These are phyloP conservation scores for Frankliniella intonsa DNA, from an alignment of 2,888 invertebrate genomes.

Conservation along the genomic window DNA sequence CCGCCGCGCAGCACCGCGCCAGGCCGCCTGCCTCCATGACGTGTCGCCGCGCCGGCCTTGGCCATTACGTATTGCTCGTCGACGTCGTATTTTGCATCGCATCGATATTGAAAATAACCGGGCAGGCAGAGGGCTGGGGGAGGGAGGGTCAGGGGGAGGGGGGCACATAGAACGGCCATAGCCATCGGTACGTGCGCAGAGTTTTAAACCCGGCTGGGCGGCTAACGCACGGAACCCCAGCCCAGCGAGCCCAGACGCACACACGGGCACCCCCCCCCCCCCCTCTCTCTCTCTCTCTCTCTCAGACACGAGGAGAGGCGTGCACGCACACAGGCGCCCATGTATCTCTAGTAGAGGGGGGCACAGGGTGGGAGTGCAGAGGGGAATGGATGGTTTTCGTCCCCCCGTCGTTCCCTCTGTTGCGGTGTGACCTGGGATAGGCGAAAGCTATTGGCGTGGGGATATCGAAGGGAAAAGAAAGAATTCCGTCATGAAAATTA, in stretches of 20 bases:
- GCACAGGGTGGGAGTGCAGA: background rate
- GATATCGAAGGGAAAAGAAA: no score
- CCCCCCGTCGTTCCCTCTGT: no score
- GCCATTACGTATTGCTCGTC: conserved; percentile 3
- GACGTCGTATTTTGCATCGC: background rate
- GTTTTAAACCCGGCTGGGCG: background rate
- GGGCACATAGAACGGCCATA: background rate
- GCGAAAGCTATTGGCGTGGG: no score
- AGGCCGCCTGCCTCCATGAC: no score
- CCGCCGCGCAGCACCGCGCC: no score
- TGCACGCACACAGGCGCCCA: background rate
- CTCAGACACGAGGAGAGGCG: background rate
- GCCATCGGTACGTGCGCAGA: conserved; percentile 1
- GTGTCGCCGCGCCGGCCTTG: no score
- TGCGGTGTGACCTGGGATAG: no score
- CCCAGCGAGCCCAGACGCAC: background rate
- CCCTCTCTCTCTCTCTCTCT: background rate
- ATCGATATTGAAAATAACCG: conserved; percentile 18
- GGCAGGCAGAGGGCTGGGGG: background rate
- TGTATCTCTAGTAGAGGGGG: background rate
- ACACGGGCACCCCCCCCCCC: background rate
- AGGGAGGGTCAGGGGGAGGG: no score
- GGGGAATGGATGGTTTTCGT: no score
- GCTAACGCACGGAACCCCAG: background rate
- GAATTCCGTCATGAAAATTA: no score